Evolutionary conservation across 1,140 invertebrate genomes (phyloP).

Genomic region (Polypedilum vanderplanki): DNA sequence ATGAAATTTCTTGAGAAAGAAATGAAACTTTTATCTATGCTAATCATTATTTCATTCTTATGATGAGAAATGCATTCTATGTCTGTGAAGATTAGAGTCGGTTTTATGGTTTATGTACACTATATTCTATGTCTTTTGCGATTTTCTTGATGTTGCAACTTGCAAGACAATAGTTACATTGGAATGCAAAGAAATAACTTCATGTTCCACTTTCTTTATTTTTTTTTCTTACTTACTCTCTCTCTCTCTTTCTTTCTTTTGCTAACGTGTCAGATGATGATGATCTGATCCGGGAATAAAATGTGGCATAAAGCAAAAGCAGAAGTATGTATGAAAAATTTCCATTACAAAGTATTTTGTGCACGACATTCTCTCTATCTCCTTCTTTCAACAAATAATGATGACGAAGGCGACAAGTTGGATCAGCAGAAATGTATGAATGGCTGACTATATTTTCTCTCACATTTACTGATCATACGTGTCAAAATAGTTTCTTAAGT

Average conservation of each 20-base stretch:
- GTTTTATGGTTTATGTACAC: no score
- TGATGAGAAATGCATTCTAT: no score
- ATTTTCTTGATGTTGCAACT: no score
- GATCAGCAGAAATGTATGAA: not conserved
- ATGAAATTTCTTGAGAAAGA: not conserved
- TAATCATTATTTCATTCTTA: no score
- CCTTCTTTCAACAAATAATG: not conserved
- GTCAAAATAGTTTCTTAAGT: not conserved
- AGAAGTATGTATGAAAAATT: not conserved
- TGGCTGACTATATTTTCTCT: not conserved
- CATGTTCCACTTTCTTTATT: not conserved
- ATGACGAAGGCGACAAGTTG: slow-evolving; percentile 8
- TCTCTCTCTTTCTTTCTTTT: slow-evolving; percentile 1
- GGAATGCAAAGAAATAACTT: not conserved
- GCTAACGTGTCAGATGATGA: not conserved
- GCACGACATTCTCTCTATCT: no score
- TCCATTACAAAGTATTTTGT: no score
- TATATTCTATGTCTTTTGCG: no score
- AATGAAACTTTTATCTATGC: not conserved
- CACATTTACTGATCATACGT: not conserved
- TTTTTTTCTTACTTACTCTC: not conserved
- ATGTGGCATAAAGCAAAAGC: not conserved
- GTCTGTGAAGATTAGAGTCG: no score
- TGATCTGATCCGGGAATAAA: not conserved
- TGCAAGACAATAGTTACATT: no score